These are phyloP conservation scores for Garrulus glandarius DNA, from an alignment of 2,797 vertebrate genomes.

Conservation along the genomic window DNA sequence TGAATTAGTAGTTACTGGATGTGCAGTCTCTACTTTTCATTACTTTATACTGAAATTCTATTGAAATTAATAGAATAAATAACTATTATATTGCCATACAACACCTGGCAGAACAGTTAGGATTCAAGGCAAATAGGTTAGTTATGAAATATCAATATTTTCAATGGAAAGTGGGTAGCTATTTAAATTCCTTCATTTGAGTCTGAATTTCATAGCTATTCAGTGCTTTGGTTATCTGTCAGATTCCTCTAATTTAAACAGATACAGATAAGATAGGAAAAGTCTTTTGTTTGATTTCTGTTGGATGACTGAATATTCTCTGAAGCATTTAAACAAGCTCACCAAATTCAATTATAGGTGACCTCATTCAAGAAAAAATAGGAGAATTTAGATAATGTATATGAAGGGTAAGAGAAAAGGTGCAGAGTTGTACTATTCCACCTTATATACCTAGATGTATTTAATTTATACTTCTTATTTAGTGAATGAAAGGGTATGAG, in stretches of 20 bases:
- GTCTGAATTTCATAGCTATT: not conserved
- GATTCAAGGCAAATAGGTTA: constrained; percentile 26
- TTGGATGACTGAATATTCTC: not conserved
- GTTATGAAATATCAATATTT: constrained; percentile 33
- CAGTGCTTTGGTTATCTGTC: not conserved
- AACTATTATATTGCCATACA: not conserved
- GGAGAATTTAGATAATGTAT: not conserved
- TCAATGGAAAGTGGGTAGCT: not conserved
- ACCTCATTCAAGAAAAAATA: not conserved
- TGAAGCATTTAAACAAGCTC: not conserved
- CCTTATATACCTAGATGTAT: not conserved
- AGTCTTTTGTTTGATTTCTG: not conserved
- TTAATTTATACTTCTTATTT: not conserved
- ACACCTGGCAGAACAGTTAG: constrained; percentile 4
- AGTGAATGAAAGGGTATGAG: not conserved
- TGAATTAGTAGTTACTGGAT: not conserved
- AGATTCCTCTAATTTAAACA: not conserved
- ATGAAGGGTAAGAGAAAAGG: not conserved
- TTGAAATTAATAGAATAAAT: constrained; percentile 45
- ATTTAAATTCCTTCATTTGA: constrained; percentile 41
- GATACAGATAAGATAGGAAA: not conserved
- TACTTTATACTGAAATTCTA: not conserved
- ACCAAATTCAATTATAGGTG: not conserved
- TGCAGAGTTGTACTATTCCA: not conserved
- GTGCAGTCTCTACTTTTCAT: not conserved